Conservation (phyloP, 1,140 invertebrate species). For the Bacillus rossius region DNA sequence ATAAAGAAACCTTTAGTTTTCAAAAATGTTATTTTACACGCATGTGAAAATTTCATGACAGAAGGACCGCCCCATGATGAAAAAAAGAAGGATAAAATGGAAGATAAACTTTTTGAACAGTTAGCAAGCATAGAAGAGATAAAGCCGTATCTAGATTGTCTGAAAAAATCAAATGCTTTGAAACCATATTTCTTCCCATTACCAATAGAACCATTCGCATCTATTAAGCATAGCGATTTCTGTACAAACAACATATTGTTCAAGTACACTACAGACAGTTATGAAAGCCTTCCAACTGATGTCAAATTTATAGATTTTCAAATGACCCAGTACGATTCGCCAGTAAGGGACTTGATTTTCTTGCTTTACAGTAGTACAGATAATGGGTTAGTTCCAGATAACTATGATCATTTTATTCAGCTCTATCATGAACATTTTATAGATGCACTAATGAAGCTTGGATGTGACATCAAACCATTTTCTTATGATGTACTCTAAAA, state of each 20-base stretch:
- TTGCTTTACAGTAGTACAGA: slow-evolving; percentile 12
- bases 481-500: neutral
- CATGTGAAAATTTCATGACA: neutral
- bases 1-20: slow-evolving; percentile 6
- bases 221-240: slow-evolving; percentile 11
- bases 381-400: neutral
- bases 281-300: neutral
- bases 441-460: neutral
- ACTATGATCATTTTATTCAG: slow-evolving; percentile 1
- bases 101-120: too few relatives aligned
- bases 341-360: slow-evolving; percentile 7
- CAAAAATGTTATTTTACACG: neutral
- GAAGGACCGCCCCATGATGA: neutral
- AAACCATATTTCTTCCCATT: neutral
- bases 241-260: slow-evolving; percentile 18
- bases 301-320: slow-evolving; percentile 18
- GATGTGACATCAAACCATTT: slow-evolving; percentile 1
- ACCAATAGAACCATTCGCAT: slow-evolving; percentile 14
- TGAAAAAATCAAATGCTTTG: neutral
- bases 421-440: slow-evolving; percentile 8
- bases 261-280: neutral
- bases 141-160: neutral
- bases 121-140: too few relatives aligned
- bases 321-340: slow-evolving; percentile 6
- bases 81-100: neutral